Evolutionary conservation across 2,888 invertebrate genomes (phyloP).

Genomic region (Caradrina kadenii): DNA sequence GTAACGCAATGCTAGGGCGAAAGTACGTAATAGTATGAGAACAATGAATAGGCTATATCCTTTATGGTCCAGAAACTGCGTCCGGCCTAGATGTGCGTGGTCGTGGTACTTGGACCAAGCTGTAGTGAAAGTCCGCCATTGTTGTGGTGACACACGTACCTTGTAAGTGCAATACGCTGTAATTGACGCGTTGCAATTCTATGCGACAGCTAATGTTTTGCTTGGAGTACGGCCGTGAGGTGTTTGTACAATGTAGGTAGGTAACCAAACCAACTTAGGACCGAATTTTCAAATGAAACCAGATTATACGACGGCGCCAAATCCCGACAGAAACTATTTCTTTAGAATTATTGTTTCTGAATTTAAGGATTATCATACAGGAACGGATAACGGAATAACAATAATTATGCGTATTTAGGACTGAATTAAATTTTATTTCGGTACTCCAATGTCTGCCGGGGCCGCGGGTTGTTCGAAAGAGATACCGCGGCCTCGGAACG

Average conservation of each 20-base stretch:
- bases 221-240: conserved; percentile 8
- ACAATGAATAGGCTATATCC: conserved; percentile 83
- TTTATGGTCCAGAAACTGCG: conserved; percentile 88
- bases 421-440: neutral
- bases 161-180: conserved; percentile 58
- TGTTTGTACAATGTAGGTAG: neutral
- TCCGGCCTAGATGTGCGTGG: conserved; percentile 83
- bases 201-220: conserved; percentile 34
- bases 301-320: neutral
- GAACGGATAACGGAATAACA: neutral
- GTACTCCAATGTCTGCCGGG: neutral
- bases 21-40: conserved; percentile 68
- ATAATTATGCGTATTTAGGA: neutral
- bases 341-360: neutral
- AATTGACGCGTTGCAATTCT: conserved; percentile 37
- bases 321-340: neutral
- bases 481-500: too few species aligned
- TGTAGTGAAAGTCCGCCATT: conserved; percentile 79
- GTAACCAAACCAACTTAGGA: neutral
- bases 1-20: conserved; percentile 58
- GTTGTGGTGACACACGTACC: conserved; percentile 71
- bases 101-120: conserved; percentile 62
- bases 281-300: neutral
- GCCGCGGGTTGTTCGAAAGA: too few species aligned
- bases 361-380: neutral